phyloP scores from a whole-genome alignment of 2,797 vertebrate species.

The Mormyrops attenuatus region DNA sequence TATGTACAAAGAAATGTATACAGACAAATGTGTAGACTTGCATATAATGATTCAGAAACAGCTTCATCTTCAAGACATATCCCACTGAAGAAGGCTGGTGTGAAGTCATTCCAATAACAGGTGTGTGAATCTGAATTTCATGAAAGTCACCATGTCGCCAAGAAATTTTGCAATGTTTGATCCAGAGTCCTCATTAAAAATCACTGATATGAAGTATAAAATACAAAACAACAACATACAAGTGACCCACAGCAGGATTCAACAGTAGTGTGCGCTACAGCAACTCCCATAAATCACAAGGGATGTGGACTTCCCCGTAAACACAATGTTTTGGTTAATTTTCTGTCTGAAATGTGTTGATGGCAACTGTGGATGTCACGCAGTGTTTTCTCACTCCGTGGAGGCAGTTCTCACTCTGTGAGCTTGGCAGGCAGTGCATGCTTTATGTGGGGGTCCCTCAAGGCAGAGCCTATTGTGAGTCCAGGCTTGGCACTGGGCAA shows the following conservation, averaged over 20 bases:
- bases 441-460: conserved; percentile 20
- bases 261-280: neutral
- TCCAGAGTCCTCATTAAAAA: neutral
- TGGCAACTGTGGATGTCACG: conserved; percentile 36
- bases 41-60: neutral
- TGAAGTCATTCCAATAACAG: conserved; percentile 8
- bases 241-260: neutral
- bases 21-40: neutral
- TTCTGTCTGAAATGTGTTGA: conserved; percentile 4
- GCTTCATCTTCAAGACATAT: neutral
- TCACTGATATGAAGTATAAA: neutral
- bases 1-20: neutral
- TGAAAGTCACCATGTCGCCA: neutral
- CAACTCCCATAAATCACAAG: neutral
- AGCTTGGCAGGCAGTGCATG: conserved; percentile 48
- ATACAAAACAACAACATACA: neutral
- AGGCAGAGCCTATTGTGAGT: conserved; percentile 53
- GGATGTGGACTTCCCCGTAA: neutral
- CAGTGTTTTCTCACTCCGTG: conserved; percentile 61
- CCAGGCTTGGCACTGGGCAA: conserved; percentile 54
- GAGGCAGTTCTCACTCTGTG: conserved; percentile 46
- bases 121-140: neutral
- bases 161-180: neutral
- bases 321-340: conserved; percentile 13
- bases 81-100: neutral